These are phyloP conservation scores for Chrysomela aeneicollis DNA, from an alignment of 2,888 invertebrate genomes.

Conservation along the genomic window DNA sequence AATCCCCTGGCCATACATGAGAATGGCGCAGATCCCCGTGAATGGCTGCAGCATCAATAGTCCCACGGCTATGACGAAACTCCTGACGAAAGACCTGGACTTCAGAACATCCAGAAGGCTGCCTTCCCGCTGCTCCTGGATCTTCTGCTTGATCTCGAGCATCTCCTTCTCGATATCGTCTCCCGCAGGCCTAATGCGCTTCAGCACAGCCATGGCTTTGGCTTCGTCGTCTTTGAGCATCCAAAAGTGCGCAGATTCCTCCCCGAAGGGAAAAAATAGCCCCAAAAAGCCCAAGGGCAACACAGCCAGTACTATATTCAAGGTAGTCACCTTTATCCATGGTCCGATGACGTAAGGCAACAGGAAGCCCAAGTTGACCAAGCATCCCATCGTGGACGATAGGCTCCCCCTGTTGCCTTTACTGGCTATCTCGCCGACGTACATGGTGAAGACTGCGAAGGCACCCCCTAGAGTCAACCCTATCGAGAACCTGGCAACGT, in stretches of 20 bases:
- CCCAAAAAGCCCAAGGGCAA: conserved; percentile 64
- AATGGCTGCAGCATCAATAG: conserved; percentile 85
- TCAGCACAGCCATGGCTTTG: conserved; percentile 71
- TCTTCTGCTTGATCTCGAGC: conserved; percentile 16
- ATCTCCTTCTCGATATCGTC: conserved; percentile 22
- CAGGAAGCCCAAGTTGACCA: conserved; percentile 73
- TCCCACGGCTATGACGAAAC: conserved; percentile 74
- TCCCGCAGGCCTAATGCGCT: conserved; percentile 2
- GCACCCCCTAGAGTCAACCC: conserved; percentile 69
- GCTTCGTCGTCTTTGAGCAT: conserved; percentile 67
- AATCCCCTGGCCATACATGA: conserved; percentile 79
- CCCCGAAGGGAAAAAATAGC: conserved; percentile 73
- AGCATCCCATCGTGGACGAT: conserved; percentile 80
- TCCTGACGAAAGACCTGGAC: conserved; percentile 76
- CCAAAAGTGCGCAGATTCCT: conserved; percentile 80
- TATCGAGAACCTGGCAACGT: conserved; percentile 63
- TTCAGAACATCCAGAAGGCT: conserved; percentile 54
- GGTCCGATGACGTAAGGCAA: conserved; percentile 78
- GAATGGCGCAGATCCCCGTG: conserved; percentile 80
- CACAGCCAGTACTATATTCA: conserved; percentile 68
- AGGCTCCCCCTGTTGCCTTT: conserved; percentile 80
- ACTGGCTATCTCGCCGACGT: conserved; percentile 86
- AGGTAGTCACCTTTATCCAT: conserved; percentile 69
- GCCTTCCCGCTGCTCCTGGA: conserved; percentile 11
- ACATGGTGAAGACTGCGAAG: conserved; percentile 82